phyloP scores from a whole-genome alignment of 2,888 invertebrate species.

The Auanema sp. region DNA sequence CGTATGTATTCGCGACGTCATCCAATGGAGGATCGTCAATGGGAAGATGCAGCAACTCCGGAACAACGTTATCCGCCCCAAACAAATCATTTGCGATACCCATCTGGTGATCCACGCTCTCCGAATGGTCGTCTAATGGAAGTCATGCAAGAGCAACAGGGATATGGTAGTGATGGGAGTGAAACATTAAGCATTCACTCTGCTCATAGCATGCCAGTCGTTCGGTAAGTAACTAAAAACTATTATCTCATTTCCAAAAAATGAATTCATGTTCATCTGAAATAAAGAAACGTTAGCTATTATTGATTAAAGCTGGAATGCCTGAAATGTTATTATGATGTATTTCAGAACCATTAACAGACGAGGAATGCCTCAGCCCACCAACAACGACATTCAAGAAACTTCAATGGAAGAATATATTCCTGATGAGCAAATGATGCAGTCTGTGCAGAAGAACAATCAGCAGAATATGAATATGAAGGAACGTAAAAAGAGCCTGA shows the following conservation, averaged over 20 bases:
- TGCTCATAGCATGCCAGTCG: slow-evolving; percentile 56
- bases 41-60: slow-evolving; percentile 20
- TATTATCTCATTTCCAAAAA: no score
- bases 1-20: slow-evolving; percentile 23
- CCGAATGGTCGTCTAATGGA: slow-evolving; percentile 42
- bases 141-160: slow-evolving; percentile 38
- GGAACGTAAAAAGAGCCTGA: slow-evolving; percentile 83
- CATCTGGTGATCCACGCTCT: slow-evolving; percentile 33
- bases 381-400: slow-evolving; percentile 9
- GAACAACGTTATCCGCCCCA: slow-evolving; percentile 9
- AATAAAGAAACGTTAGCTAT: no score
- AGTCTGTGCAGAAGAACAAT: slow-evolving; percentile 11
- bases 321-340: not conserved
- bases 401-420: slow-evolving; percentile 26
- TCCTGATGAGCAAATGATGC: slow-evolving; percentile 10
- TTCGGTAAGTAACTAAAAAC: slow-evolving; percentile 27
- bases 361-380: slow-evolving; percentile 25
- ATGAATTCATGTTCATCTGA: no score
- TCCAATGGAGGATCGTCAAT: slow-evolving; percentile 10
- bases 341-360: slow-evolving; percentile 48
- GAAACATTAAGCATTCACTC: slow-evolving; percentile 61
- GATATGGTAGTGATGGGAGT: slow-evolving; percentile 62
- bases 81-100: slow-evolving; percentile 2
- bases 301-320: no score
- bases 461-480: slow-evolving; percentile 42